phyloP scores from a whole-genome alignment of 2,797 vertebrate genomes.

The Platalea minor region DNA sequence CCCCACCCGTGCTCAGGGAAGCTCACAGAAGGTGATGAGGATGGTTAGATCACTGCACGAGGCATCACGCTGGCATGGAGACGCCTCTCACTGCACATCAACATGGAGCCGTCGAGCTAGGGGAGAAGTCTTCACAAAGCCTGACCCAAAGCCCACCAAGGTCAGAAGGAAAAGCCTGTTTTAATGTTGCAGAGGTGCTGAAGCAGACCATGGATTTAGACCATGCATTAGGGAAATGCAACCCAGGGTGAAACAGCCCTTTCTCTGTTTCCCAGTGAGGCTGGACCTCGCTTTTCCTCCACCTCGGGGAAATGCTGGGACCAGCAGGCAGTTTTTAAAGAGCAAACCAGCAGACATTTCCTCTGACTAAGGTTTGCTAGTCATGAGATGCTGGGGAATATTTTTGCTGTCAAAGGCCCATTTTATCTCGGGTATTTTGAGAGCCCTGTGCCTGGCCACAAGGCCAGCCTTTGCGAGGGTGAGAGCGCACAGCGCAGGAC shows the following conservation, averaged over 20 bases:
- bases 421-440: background rate
- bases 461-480: background rate
- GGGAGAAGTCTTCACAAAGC: background rate
- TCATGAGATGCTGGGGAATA: background rate
- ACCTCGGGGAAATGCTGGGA: background rate
- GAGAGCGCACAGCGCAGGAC: rapidly evolving
- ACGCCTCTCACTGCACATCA: background rate
- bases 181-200: background rate
- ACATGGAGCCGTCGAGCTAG: rapidly evolving
- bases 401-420: background rate
- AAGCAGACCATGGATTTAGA: background rate
- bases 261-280: background rate
- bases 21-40: background rate
- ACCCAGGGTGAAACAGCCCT: background rate
- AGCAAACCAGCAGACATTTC: background rate
- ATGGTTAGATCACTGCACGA: background rate
- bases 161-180: background rate
- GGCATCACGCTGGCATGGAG: background rate
- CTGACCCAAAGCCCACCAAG: background rate
- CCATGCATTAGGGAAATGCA: background rate
- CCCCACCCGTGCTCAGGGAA: background rate
- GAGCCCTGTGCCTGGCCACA: background rate
- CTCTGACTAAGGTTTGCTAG: background rate
- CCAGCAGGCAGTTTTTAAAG: background rate
- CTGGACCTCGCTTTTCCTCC: background rate